Evolutionary conservation across 2,888 invertebrate species (phyloP).

Genomic region (Branchinecta sandiegonensis): DNA sequence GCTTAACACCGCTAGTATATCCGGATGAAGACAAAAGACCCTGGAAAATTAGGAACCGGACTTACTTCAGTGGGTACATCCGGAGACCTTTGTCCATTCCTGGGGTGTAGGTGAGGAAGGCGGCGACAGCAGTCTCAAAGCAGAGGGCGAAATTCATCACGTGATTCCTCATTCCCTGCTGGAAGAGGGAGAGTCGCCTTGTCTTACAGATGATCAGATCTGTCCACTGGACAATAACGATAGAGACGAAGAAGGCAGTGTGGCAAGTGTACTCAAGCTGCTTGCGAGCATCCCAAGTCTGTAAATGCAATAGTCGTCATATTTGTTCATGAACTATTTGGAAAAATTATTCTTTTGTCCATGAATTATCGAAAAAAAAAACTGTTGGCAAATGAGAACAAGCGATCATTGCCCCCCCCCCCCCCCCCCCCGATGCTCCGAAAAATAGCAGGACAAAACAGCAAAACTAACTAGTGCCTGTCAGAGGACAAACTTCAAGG

Average conservation of each 20-base stretch:
- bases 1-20: too few species aligned
- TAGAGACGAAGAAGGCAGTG: conserved; percentile 40
- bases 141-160: conserved; percentile 24
- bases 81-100: conserved; percentile 25
- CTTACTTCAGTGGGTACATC: conserved; percentile 25
- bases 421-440: too few species aligned
- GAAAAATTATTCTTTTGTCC: too few species aligned
- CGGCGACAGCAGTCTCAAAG: conserved; percentile 24
- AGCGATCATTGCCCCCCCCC: too few species aligned
- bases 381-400: too few species aligned
- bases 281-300: conserved; percentile 35
- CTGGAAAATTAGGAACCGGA: neutral
- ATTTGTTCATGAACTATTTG: conserved; percentile 21
- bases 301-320: conserved; percentile 28
- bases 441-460: too few species aligned
- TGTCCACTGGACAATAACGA: conserved; percentile 38
- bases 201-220: conserved; percentile 41
- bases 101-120: conserved; percentile 22
- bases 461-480: too few species aligned
- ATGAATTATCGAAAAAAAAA: too few species aligned
- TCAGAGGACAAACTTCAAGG: too few species aligned
- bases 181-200: conserved; percentile 38
- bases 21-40: too few species aligned
- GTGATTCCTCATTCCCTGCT: conserved; percentile 37
- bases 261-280: conserved; percentile 39